Base-by-base conservation (phyloP, 2,888 invertebrate genomes). In the Parapristionchus giblindavisi region DNA sequence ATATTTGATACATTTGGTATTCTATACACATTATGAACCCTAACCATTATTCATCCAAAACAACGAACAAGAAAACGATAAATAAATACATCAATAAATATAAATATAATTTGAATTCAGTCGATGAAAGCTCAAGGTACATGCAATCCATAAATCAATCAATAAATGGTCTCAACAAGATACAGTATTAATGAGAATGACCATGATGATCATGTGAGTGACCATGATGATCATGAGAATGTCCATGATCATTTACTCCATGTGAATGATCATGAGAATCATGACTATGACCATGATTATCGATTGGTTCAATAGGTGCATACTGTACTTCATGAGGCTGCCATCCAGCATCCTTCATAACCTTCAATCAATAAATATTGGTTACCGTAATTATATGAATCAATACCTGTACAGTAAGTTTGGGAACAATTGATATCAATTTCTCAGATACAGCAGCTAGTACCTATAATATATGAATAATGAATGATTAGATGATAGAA, bases 401-500 rank as follows among this genome's bases (percentile, higher is more conserved):
- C 11, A 14, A n/a, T 68, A 92, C 91, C 85, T 92, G 91, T 56
- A 92, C 90, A 2, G 91, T 91, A 32, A 92, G 89, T 32, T 89
- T 89, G 21, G 90, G 89, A 24, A 92, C 91, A 36, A 92, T 88
- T 75, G 89, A 90, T 32, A 91, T 90, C 3, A 92, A 89, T 70
- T 91, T 90, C 81, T 91, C 91, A 81, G 90, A 90, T 24, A 92
- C 91, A 81, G 91, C 91, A 6, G 91, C 90, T 66, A 92, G 87
- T 6, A 92, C 92, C 81, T 54, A 40, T 27, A 61, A 61, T 8
- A n/a, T n/a, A n/a, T n/a, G n/a, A n/a, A n/a, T n/a, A n/a, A n/a
- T n/a, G n/a, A n/a, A n/a, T n/a, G n/a, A n/a, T n/a, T n/a, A n/a
- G n/a, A n/a, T n/a, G n/a, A n/a, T n/a, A n/a, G n/a, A n/a, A n/a